Evolutionary conservation across 2,888 invertebrate genomes (phyloP).

Genomic region (Cheilosia vernalis): DNA sequence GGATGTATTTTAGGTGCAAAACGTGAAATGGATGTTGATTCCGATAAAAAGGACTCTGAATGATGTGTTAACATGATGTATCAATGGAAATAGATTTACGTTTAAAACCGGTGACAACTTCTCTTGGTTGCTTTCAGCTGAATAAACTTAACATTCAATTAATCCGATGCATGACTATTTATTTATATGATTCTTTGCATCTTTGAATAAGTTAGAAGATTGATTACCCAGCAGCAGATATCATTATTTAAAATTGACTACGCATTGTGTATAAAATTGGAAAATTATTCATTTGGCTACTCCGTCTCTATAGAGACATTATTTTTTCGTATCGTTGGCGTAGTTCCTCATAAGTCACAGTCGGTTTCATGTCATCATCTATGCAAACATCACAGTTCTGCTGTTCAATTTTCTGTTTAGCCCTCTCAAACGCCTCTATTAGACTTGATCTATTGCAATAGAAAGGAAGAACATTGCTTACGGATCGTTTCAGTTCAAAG

Average conservation of each 20-base stretch:
- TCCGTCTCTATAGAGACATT: conserved; percentile 34
- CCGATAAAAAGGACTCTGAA: conserved; percentile 82
- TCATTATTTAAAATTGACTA: not conserved
- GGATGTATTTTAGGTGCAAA: conserved; percentile 72
- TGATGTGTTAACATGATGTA: conserved; percentile 77
- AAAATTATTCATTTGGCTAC: not conserved
- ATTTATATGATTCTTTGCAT: conserved; percentile 2
- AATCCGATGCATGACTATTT: not conserved
- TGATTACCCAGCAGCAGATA: not conserved
- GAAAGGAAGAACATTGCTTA: conserved; percentile 2
- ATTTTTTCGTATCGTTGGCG: conserved; percentile 77
- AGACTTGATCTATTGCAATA: conserved; percentile 87
- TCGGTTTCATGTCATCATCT: conserved; percentile 76
- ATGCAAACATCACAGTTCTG: conserved; percentile 77
- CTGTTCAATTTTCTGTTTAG: conserved; percentile 84
- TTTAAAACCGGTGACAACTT: not conserved
- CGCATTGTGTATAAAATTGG: not conserved
- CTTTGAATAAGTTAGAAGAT: not conserved
- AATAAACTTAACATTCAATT: conserved; percentile 10
- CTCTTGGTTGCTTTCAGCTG: not conserved
- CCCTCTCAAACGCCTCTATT: conserved; percentile 89
- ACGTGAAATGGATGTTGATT: conserved; percentile 78
- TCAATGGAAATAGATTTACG: not conserved
- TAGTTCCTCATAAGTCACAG: conserved; percentile 78
- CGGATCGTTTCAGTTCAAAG: not conserved